phyloP scores from a whole-genome alignment of 2,113 vertebrate genomes.

The Geothlypis trichas region DNA sequence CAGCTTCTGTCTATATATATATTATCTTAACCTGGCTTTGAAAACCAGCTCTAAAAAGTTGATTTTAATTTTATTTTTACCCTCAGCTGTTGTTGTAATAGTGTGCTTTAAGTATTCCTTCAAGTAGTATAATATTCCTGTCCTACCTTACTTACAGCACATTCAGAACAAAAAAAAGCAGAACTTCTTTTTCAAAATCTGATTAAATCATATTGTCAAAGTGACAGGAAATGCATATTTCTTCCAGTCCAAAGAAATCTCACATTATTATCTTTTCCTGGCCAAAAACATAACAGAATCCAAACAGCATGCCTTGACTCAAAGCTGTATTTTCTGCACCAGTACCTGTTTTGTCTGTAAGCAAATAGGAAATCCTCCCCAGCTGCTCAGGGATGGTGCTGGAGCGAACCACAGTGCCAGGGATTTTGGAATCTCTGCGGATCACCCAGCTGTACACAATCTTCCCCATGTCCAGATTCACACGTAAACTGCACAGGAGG shows the following conservation, averaged over 20 bases:
- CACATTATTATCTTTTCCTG: background rate
- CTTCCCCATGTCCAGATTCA: conserved; percentile 98
- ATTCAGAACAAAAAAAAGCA: background rate
- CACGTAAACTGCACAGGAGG: conserved; percentile 80
- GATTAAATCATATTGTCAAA: background rate
- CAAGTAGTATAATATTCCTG: background rate
- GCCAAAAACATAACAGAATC: background rate
- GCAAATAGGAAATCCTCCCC: conserved; percentile 94
- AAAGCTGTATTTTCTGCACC: background rate
- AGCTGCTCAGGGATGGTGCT: conserved; percentile 97
- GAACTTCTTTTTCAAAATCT: background rate
- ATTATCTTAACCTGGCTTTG: background rate
- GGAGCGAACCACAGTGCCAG: conserved; percentile 91
- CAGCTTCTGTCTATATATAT: background rate
- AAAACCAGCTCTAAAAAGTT: background rate
- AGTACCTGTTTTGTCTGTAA: conserved; percentile 97
- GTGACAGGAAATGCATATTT: background rate
- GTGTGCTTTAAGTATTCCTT: background rate
- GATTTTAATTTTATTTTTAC: background rate
- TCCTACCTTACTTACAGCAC: fast-evolving
- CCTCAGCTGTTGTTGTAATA: background rate
- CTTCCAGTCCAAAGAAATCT: background rate
- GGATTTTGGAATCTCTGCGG: conserved; percentile 93
- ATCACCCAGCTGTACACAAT: conserved; percentile 99
- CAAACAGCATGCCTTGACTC: background rate